Evolutionary conservation across 1,140 invertebrate genomes (phyloP).

Genomic region (Papilio dardanus): DNA sequence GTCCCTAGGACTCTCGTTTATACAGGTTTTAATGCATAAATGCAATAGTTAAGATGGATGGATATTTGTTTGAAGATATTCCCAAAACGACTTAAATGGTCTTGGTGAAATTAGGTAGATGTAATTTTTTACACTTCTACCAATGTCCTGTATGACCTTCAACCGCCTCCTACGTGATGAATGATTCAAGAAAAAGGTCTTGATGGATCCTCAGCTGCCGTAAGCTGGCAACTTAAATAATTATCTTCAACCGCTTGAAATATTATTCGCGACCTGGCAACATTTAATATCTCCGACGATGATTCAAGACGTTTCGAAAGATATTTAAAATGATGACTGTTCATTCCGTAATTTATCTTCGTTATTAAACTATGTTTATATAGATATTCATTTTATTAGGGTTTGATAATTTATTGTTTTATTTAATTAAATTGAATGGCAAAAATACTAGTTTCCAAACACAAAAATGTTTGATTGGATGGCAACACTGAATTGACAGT

Average conservation of each 20-base stretch:
- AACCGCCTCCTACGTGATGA: neutral
- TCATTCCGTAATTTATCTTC: neutral
- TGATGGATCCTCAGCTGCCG: slow-evolving; percentile 10
- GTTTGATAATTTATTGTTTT: too few species aligned
- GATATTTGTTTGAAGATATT: too few species aligned
- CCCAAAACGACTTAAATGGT: too few species aligned
- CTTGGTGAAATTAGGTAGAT: too few species aligned
- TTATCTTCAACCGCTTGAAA: slow-evolving; percentile 20
- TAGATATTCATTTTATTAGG: neutral
- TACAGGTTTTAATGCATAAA: too few species aligned
- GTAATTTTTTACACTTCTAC: neutral
- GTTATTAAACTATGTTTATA: neutral
- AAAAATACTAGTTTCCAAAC: too few species aligned
- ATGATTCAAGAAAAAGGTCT: slow-evolving; percentile 15
- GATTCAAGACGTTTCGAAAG: neutral
- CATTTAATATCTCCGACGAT: neutral
- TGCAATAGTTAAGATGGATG: too few species aligned
- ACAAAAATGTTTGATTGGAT: too few species aligned
- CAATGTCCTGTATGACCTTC: neutral
- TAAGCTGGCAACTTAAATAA: slow-evolving; percentile 32
- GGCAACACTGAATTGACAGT: too few species aligned
- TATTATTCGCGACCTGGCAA: neutral
- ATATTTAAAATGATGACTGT: neutral
- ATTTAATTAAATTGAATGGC: too few species aligned
- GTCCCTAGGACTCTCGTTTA: too few species aligned